Evolutionary conservation across 2,888 invertebrate species (phyloP).

Genomic region (Leuctra nigra): DNA sequence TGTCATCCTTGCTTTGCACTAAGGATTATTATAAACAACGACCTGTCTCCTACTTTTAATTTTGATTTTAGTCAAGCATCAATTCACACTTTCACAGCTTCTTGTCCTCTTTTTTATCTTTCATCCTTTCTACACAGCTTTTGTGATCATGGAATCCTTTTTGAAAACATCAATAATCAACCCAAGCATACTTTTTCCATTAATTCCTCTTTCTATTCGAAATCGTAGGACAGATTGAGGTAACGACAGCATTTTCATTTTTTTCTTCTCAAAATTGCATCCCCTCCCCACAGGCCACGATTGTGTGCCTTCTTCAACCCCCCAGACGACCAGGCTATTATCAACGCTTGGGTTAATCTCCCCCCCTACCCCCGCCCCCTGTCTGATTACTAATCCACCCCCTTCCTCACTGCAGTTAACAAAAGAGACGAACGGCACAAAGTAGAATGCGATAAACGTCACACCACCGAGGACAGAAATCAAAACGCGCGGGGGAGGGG

Average conservation of each 20-base stretch:
- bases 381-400: conserved; percentile 16
- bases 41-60: no score
- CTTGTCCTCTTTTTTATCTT: no score
- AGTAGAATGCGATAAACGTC: conserved; percentile 13
- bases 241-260: conserved; percentile 6
- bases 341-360: conserved; percentile 12
- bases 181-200: conserved; percentile 14
- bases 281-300: neutral
- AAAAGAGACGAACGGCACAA: conserved; percentile 8
- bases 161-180: conserved; percentile 1
- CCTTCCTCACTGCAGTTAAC: conserved; percentile 2
- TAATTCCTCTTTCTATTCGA: neutral
- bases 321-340: conserved; percentile 8
- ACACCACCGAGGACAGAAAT: neutral
- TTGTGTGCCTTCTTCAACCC: conserved; percentile 5
- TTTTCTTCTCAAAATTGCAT: conserved; percentile 6
- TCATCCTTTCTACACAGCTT: no score
- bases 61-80: no score
- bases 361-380: neutral
- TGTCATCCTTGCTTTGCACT: no score
- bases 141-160: no score
- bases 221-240: conserved; percentile 3
- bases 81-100: no score
- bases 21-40: no score
- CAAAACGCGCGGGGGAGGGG: neutral